Evolutionary conservation across 2,888 invertebrate genomes (phyloP).

Genomic region (Cheilosia pagana): DNA sequence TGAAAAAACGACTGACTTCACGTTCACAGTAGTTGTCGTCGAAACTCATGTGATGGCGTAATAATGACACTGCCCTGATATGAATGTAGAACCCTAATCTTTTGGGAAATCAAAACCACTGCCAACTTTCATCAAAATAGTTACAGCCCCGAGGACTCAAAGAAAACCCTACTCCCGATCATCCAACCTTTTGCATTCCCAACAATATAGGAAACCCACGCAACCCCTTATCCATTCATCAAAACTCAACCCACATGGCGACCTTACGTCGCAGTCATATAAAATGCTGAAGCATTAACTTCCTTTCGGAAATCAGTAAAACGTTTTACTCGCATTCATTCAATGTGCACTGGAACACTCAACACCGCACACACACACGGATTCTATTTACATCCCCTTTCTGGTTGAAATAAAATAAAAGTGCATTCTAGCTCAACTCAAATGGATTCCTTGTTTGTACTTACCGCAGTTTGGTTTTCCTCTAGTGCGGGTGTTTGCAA

Average conservation of each 20-base stretch:
- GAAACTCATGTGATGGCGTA: too few species aligned
- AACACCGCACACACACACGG: not conserved
- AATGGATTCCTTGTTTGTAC: constrained; percentile 77
- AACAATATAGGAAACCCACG: too few species aligned
- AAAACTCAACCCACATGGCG: not conserved
- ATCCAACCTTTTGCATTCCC: too few species aligned
- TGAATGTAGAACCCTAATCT: too few species aligned
- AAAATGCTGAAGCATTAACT: constrained; percentile 41
- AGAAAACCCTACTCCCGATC: too few species aligned
- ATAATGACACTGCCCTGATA: too few species aligned
- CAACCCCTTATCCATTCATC: not conserved
- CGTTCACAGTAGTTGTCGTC: too few species aligned
- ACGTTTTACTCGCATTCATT: constrained; percentile 53
- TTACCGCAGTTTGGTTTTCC: constrained; percentile 92
- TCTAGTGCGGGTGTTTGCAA: constrained; percentile 92
- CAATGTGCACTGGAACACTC: not conserved
- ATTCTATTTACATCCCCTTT: constrained; percentile 29
- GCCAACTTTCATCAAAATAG: too few species aligned
- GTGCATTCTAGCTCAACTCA: constrained; percentile 42
- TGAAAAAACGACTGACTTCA: too few species aligned
- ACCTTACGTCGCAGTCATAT: not conserved
- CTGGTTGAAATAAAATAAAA: constrained; percentile 56
- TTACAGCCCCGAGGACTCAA: too few species aligned
- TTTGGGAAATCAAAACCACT: too few species aligned
- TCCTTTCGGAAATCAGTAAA: constrained; percentile 56